phyloP scores from a whole-genome alignment of 1,140 invertebrate genomes.

The Leptonema lineaticorne region DNA sequence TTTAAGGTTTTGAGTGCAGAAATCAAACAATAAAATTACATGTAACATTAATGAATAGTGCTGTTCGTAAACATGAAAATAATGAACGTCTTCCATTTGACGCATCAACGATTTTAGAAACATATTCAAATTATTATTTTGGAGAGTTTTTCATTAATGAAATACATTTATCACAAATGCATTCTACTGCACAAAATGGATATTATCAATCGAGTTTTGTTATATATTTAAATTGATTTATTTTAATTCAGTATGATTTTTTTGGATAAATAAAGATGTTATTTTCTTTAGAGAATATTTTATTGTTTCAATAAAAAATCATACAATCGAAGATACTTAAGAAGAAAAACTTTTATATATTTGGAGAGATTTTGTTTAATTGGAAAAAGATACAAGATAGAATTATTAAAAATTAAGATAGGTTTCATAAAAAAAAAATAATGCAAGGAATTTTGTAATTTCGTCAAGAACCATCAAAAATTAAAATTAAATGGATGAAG shows the following conservation, averaged over 20 bases:
- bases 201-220: slow-evolving; percentile 34
- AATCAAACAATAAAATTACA: slow-evolving; percentile 37
- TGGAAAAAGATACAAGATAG: too few species aligned
- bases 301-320: too few species aligned
- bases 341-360: too few species aligned
- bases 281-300: too few species aligned
- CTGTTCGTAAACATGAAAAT: slow-evolving; percentile 8
- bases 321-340: too few species aligned
- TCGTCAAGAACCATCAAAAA: too few species aligned
- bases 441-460: too few species aligned
- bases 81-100: slow-evolving; percentile 36
- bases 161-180: slow-evolving; percentile 37
- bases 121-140: slow-evolving; percentile 35
- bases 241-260: neutral
- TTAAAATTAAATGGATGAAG: too few species aligned
- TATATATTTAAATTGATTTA: neutral
- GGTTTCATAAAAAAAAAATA: too few species aligned
- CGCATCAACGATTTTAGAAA: slow-evolving; percentile 34
- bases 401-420: too few species aligned
- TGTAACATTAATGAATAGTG: slow-evolving; percentile 40
- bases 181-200: slow-evolving; percentile 13
- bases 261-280: too few species aligned
- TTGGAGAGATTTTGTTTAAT: too few species aligned
- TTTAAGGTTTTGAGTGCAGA: slow-evolving; percentile 21
- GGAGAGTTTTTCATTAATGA: slow-evolving; percentile 29